These are phyloP conservation scores for Sthenelais limicola DNA, from an alignment of 2,888 invertebrate species.

Conservation along the genomic window DNA sequence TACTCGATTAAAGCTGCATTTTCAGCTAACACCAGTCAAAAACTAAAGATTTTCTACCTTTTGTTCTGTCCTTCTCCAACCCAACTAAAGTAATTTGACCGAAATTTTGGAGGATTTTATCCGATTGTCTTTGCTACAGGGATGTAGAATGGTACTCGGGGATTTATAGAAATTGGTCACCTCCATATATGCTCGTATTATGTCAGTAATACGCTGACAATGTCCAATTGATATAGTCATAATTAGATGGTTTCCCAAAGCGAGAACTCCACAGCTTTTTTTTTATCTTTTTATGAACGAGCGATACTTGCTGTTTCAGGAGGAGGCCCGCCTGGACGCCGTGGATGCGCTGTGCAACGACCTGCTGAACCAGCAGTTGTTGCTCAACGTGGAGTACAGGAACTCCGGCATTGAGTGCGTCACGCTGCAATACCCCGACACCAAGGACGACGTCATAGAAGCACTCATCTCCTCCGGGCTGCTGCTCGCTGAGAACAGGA, in stretches of 20 bases:
- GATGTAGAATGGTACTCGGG: no score
- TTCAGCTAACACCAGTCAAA: no score
- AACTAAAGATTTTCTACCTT: no score
- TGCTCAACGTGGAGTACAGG: conserved; percentile 88
- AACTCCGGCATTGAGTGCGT: conserved; percentile 69
- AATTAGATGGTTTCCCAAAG: background rate
- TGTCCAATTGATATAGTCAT: background rate
- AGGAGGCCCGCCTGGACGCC: conserved; percentile 85
- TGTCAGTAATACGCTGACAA: no score
- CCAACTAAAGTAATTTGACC: no score
- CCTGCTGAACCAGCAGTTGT: conserved; percentile 80
- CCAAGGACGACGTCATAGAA: conserved; percentile 81
- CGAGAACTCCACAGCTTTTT: background rate
- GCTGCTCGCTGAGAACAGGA: conserved; percentile 83
- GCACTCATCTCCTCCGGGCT: conserved; percentile 89
- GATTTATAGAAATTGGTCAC: no score
- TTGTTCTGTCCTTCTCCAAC: no score
- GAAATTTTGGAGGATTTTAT: no score
- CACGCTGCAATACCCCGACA: conserved; percentile 60
- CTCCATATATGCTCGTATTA: no score
- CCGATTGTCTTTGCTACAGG: no score
- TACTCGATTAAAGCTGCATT: no score
- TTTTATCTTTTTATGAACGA: background rate
- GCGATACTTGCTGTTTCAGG: conserved; percentile 70
- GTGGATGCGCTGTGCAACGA: conserved; percentile 79